Base-by-base conservation (phyloP, 35 echinoderm and acorn worm species). In the Heliocidaris tuberculata region DNA sequence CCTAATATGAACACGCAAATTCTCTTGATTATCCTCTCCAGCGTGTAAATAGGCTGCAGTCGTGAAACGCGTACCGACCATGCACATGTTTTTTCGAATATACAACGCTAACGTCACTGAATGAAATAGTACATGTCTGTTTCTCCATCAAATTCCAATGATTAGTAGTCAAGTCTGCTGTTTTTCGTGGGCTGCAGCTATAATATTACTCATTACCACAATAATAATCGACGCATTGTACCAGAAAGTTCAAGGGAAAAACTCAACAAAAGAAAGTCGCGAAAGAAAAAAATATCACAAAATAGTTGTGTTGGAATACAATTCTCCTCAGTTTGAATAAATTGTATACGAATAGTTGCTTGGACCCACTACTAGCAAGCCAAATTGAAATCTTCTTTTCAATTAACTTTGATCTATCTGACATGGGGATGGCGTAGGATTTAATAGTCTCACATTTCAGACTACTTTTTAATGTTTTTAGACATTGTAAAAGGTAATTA, bases 321-420 rank as follows among this genome's bases (percentile, higher is more conserved):
- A 21, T 78, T n/a, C 21, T 24, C 65, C 15, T 24, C 65, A 56
- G 11, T 78, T 78, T 21, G 65, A 78, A 27, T 78, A n/a, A 78
- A 78, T 1, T n/a, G 65, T 78, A 78, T 5, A 19, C 17, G 21
- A 2, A 60, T 15, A 60, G 59, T 60, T 15, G 59, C 12, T 78
- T n/a, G 65, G 65, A 78, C 15, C 65, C 65, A 78, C 65, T 19
- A 42, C 35, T 42, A 24, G 61, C 21, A 78, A 78, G 27, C 27
- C 65, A 78, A 78, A n/a, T 78, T 78, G 24, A 78, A 78, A 78
- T 78, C 65, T 78, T 78, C 65, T n/a, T 78, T 78, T 78, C 65
- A n/a, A 78, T 78, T 78, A 78, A 27, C 65, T 78, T 78, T 78
- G 1, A 78, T 78, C 65, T 78, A 78, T 78, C 21, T n/a, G 7